Conservation (phyloP, 1,140 invertebrate genomes). For the Macrocentrus cingulum region DNA sequence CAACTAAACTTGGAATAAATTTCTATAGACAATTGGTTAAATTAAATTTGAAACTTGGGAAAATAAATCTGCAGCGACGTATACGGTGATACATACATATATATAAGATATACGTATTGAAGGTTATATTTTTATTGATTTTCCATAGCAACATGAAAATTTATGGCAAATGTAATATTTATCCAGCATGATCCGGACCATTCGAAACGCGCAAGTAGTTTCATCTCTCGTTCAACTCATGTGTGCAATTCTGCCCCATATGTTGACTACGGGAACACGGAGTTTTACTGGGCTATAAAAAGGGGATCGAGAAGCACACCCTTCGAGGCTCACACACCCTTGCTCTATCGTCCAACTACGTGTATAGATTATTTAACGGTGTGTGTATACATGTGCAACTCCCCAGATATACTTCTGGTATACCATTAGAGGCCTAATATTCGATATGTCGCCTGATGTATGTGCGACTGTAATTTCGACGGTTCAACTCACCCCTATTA, state of each 20-base stretch:
- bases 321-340: neutral
- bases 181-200: constrained; percentile 13
- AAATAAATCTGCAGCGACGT: no score
- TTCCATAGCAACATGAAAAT: neutral
- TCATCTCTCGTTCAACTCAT: neutral
- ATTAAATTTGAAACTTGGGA: no score
- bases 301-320: neutral
- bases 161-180: constrained; percentile 22
- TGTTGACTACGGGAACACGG: neutral
- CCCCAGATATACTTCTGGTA: constrained; percentile 14
- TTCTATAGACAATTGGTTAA: no score
- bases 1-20: no score
- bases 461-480: neutral
- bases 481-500: neutral
- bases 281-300: constrained; percentile 17
- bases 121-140: constrained; percentile 11
- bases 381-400: neutral
- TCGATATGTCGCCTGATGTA: neutral
- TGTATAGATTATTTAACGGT: no score
- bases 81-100: no score
- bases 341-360: neutral
- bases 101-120: no score
- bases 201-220: constrained; percentile 1
- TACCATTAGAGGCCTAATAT: constrained; percentile 26
- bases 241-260: constrained; percentile 12